Conservation (phyloP, 2,113 vertebrate species). For the Charadrius vociferus region DNA sequence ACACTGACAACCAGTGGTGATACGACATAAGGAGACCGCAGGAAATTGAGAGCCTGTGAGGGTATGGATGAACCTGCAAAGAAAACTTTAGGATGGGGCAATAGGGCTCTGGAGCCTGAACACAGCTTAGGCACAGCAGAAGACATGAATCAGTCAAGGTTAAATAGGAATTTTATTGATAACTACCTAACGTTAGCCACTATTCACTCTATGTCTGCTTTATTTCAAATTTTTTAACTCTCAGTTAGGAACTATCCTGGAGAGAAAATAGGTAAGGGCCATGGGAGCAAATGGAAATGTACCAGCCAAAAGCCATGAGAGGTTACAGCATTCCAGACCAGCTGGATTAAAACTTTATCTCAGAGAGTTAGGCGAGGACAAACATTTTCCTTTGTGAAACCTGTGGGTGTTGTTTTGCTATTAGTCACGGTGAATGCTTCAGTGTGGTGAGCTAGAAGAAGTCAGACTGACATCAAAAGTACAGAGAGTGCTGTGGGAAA, state of each 20-base stretch:
- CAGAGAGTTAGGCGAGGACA: constrained; percentile 41
- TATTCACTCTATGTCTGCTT: not conserved
- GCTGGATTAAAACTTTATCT: constrained; percentile 61
- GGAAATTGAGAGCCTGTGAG: not conserved
- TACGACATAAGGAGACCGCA: not conserved
- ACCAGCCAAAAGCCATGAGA: constrained; percentile 6
- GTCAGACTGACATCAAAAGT: constrained; percentile 49
- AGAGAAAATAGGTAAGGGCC: not conserved
- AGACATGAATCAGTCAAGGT: not conserved
- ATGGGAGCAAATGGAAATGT: constrained; percentile 22
- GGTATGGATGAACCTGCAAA: not conserved
- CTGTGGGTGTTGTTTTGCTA: constrained; percentile 65
- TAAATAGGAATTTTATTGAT: not conserved
- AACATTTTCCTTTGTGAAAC: constrained; percentile 67
- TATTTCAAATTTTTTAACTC: not conserved
- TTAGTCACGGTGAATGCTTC: constrained; percentile 55
- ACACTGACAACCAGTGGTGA: not conserved
- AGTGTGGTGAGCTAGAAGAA: constrained; percentile 49
- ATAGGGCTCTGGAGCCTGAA: not conserved
- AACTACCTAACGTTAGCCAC: not conserved
- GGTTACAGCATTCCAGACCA: constrained; percentile 8
- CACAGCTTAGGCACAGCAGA: not conserved
- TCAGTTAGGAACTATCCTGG: not conserved
- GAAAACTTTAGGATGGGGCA: not conserved
- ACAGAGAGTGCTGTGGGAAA: constrained; percentile 54